phyloP scores from a whole-genome alignment of 2,113 vertebrate species.

The Mormyrus iriodes region DNA sequence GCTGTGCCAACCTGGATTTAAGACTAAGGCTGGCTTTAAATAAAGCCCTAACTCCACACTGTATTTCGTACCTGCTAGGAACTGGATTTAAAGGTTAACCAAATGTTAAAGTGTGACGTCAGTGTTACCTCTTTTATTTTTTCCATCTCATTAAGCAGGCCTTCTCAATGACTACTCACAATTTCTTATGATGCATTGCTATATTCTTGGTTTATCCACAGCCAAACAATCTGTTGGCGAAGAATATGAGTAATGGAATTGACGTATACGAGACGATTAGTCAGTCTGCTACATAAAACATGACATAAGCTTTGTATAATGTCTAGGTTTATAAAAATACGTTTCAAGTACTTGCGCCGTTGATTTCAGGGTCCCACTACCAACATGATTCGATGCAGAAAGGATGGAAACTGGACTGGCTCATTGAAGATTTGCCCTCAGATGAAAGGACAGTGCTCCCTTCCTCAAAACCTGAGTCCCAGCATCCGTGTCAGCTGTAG shows the following conservation, averaged over 20 bases:
- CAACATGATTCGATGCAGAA: conserved; percentile 86
- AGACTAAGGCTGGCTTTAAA: not conserved
- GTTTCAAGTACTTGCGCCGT: not conserved
- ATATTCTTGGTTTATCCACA: not conserved
- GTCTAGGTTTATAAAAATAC: not conserved
- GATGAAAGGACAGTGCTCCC: conserved; percentile 79
- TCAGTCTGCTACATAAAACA: not conserved
- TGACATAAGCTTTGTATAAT: not conserved
- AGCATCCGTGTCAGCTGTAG: conserved; percentile 79
- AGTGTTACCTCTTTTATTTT: not conserved
- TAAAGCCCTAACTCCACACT: not conserved
- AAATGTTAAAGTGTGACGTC: not conserved
- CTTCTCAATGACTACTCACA: not conserved
- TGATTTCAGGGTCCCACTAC: conserved; percentile 64
- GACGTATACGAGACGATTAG: not conserved
- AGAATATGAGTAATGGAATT: not conserved
- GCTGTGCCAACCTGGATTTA: not conserved
- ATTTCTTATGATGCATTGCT: not conserved
- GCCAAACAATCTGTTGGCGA: not conserved
- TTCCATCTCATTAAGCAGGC: not conserved
- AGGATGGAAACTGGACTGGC: conserved; percentile 92
- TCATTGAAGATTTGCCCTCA: conserved; percentile 80
- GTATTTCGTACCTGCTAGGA: not conserved
- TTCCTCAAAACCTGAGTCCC: conserved; percentile 76
- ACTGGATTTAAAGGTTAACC: not conserved